Evolutionary conservation across 2,113 vertebrate species (phyloP).

Genomic region (Silurus glanis): DNA sequence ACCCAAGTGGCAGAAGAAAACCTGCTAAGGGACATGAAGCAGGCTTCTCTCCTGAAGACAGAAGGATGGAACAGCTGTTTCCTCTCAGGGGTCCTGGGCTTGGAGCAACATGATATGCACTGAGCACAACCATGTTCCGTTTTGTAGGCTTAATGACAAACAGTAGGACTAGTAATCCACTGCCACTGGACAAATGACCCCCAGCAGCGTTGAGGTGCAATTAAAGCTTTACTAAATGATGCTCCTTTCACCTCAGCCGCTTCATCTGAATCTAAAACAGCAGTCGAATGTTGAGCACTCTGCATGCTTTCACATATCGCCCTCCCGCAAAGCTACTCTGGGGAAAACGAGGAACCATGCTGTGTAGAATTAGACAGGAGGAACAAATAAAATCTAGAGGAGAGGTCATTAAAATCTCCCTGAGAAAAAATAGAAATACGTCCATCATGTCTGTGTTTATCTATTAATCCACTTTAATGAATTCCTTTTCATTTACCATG

Average conservation of each 20-base stretch:
- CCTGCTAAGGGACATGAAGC: constrained; percentile 36
- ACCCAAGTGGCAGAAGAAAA: constrained; percentile 31
- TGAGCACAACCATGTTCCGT: constrained; percentile 24
- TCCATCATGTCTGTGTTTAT: constrained; percentile 69
- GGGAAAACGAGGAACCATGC: constrained; percentile 41
- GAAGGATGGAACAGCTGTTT: constrained; percentile 57
- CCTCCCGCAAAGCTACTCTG: constrained; percentile 21
- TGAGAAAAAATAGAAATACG: constrained; percentile 48
- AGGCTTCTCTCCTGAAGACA: constrained; percentile 47
- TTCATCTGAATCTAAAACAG: constrained; percentile 50
- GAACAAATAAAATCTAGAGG: constrained; percentile 53
- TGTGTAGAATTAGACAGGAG: constrained; percentile 46
- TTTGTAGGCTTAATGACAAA: constrained; percentile 55
- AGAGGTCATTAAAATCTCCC: constrained; percentile 62
- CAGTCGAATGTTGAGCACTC: not conserved
- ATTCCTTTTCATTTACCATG: constrained; percentile 75
- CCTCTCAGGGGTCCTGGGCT: constrained; percentile 41
- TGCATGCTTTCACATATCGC: constrained; percentile 34
- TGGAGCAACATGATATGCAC: constrained; percentile 12
- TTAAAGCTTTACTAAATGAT: constrained; percentile 47
- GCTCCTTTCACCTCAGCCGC: constrained; percentile 39
- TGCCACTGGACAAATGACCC: constrained; percentile 54
- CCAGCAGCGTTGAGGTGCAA: constrained; percentile 51
- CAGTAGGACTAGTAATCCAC: constrained; percentile 50
- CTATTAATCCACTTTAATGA: constrained; percentile 77